Base-by-base conservation (phyloP, 2,888 invertebrate genomes). In the Cactoblastis cactorum region DNA sequence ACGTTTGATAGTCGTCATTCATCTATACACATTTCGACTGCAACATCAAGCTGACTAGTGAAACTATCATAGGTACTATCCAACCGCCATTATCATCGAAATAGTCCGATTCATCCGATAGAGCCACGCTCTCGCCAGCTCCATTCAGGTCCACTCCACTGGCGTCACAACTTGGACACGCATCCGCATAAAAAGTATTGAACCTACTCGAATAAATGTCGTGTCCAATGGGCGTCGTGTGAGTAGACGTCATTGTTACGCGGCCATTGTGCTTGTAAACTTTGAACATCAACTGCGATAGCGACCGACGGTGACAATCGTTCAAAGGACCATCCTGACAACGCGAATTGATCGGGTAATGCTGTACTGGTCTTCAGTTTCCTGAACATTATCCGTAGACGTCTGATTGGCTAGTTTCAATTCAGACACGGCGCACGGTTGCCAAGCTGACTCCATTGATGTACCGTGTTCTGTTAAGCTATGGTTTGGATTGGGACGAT, bases 261-360 rank as follows among this genome's bases (percentile, higher is more conserved):
- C 12, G 14, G 5, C 14, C 18, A 24, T 22, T 24, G 41, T 41
- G 14, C 6, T 24, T 12, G 12, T 67, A 80, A 87, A 87, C 82
- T 87, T 87, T 79, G 80, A 86, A 81, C 73, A 82, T 83, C 79
- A 83, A 75, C 81, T 68, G 69, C 64, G 84, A 84, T 85, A 85
- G 22, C 19, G 41, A 24, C 22, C 14, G 41, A 69, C 73, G 74
- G 45, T 58, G 59, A 69, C 75, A 74, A 5, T 37, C 37, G 37
- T 37, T 37, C 37, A 37, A 37, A 37, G 37, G 37, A 37, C 17
- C 37, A 17, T 17, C 17, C 37, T 12, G 37, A 37, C 35, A 35
- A 37, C 37, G 37, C 37, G 37, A 37, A 37, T 37, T 37, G 37
- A 37, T 37, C 37, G 17, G 37, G 15, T 37, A 37, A 37, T 37